These are phyloP conservation scores for Dynastes tityus DNA, from an alignment of 2,888 invertebrate species.

Conservation along the genomic window DNA sequence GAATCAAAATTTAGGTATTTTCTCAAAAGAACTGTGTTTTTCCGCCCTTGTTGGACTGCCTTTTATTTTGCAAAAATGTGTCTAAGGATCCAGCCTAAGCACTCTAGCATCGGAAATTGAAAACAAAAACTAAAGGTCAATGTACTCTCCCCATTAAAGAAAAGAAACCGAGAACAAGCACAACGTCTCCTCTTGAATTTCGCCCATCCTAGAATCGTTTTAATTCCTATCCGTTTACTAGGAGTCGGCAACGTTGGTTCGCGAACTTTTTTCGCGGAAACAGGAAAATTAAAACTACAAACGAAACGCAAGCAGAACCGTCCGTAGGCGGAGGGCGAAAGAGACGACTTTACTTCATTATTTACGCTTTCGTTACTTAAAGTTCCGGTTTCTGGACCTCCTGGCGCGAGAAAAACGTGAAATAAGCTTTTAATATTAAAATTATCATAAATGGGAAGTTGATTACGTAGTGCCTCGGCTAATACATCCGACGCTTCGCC, in stretches of 20 bases:
- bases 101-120: too few species aligned
- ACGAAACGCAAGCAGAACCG: neutral
- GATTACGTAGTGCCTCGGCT: neutral
- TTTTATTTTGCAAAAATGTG: too few species aligned
- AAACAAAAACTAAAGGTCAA: too few species aligned
- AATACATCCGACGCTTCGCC: neutral
- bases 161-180: too few species aligned
- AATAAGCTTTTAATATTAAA: slow-evolving; percentile 21
- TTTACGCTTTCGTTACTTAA: slow-evolving; percentile 7
- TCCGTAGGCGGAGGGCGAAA: neutral
- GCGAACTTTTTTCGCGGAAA: neutral
- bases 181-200: neutral
- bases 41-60: too few species aligned
- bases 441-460: slow-evolving; percentile 3
- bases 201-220: neutral
- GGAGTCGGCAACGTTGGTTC: neutral
- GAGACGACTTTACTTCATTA: neutral
- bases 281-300: slow-evolving; percentile 5
- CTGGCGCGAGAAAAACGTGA: neutral
- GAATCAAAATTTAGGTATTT: too few species aligned
- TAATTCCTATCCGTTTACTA: neutral
- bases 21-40: too few species aligned
- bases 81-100: too few species aligned
- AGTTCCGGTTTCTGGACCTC: neutral
- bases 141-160: too few species aligned